Conservation (phyloP, 1,140 invertebrate species). For the Bombus vancouverensis region DNA sequence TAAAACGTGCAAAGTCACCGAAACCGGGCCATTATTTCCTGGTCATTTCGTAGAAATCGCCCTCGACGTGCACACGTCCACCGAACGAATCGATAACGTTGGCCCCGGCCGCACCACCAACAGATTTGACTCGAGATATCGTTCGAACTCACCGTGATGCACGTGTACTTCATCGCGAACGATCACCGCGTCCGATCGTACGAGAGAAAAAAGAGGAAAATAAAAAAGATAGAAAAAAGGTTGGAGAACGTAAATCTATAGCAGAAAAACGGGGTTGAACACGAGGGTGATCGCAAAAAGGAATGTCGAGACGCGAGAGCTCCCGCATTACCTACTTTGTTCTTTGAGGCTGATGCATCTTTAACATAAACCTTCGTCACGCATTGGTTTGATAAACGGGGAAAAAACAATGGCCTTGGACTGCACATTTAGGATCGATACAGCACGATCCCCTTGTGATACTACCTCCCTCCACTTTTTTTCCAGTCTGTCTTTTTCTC, state of each 20-base stretch:
- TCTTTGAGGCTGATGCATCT: neutral
- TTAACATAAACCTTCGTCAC: conserved; percentile 9
- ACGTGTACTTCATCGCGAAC: neutral
- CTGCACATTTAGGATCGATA: conserved; percentile 56
- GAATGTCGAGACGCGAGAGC: neutral
- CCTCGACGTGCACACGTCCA: conserved; percentile 12
- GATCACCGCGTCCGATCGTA: neutral
- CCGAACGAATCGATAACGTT: conserved; percentile 65
- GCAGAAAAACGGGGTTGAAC: neutral
- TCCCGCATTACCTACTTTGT: neutral
- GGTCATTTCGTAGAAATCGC: conserved; percentile 52
- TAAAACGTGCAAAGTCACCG: conserved; percentile 22
- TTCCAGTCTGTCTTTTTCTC: conserved; percentile 9
- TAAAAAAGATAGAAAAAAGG: neutral
- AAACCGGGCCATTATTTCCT: conserved; percentile 61
- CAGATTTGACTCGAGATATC: conserved; percentile 59
- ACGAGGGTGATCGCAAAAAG: neutral
- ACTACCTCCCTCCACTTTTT: conserved; percentile 7
- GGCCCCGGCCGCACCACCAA: conserved; percentile 31
- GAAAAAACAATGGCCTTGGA: conserved; percentile 49
- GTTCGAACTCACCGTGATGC: neutral
- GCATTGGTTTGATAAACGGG: conserved; percentile 14
- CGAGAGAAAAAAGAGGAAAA: too few relatives aligned
- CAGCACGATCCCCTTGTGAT: conserved; percentile 50
- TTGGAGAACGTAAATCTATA: neutral